A percentile compares a stretch with the other conserved stretches of the same genome.
Conservation (phyloP, 2,888 invertebrate genomes). For the Drosophila bunnanda region DNA sequence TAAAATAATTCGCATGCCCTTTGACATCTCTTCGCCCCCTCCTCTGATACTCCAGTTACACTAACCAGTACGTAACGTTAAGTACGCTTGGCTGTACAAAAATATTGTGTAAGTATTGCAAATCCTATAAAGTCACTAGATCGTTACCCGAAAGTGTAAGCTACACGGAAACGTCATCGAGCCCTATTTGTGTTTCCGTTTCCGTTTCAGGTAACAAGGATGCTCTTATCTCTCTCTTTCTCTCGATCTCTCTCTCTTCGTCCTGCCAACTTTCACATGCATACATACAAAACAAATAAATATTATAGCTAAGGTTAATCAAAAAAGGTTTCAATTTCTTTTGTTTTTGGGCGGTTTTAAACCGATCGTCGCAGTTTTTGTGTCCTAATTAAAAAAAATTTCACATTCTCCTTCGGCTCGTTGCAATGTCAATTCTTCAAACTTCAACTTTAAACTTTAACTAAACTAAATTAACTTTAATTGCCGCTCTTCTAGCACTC, state of each 20-base stretch:
- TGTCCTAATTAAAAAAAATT: conserved; percentile 25
- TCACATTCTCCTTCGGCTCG: not conserved
- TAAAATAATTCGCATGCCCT: conserved; percentile 49
- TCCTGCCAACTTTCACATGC: conserved; percentile 39
- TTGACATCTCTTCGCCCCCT: conserved; percentile 37
- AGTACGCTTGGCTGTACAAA: conserved; percentile 41
- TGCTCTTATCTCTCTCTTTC: not conserved
- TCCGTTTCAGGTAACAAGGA: conserved; percentile 52
- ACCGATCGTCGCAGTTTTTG: conserved; percentile 67
- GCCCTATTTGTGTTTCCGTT: conserved; percentile 19
- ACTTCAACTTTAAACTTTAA: conserved; percentile 58
- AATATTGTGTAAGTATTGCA: conserved; percentile 38
- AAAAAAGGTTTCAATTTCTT: conserved; percentile 25
- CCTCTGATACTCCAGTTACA: conserved; percentile 17
- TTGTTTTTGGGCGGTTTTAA: conserved; percentile 65
- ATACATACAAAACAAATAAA: conserved; percentile 74
- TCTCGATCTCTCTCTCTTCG: not conserved
- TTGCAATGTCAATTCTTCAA: conserved; percentile 17
- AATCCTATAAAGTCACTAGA: conserved; percentile 38
- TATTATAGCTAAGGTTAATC: conserved; percentile 72
- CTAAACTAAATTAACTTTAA: conserved; percentile 65
- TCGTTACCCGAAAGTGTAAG: conserved; percentile 1
- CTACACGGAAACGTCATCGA: conserved; percentile 1
- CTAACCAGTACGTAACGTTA: conserved; percentile 21
- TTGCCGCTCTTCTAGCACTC: conserved; percentile 8